Conservation (phyloP, 2,797 vertebrate genomes). For the Cossypha dichroa region DNA sequence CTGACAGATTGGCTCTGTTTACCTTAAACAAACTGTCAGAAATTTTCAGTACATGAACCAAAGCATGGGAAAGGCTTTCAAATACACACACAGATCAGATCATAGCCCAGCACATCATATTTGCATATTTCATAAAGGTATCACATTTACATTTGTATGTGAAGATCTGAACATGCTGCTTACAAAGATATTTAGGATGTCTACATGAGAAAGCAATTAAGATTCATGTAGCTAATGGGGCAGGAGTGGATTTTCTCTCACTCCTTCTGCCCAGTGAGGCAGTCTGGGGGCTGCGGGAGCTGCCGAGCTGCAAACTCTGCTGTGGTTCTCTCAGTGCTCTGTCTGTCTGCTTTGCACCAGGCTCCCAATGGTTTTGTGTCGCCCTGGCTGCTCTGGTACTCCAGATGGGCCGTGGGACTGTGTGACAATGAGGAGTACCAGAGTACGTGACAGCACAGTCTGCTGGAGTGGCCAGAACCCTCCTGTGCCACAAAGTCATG, state of each 20-base stretch:
- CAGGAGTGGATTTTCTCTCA: background rate
- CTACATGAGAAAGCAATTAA: constrained; percentile 25
- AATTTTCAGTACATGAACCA: background rate
- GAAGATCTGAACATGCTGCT: background rate
- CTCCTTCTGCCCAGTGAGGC: accelerated
- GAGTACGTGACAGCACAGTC: background rate
- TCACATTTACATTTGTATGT: background rate
- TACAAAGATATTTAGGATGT: background rate
- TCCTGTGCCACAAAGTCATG: background rate
- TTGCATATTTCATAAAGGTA: constrained; percentile 39
- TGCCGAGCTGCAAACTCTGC: background rate
- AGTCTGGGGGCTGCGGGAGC: background rate
- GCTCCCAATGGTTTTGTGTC: background rate
- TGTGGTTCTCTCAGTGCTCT: background rate
- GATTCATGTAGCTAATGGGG: background rate
- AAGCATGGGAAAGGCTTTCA: constrained; percentile 29
- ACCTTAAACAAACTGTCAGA: constrained; percentile 54
- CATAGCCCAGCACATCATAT: background rate
- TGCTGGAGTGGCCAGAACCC: background rate
- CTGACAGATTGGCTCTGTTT: constrained; percentile 50
- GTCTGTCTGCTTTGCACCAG: background rate
- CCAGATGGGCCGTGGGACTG: background rate
- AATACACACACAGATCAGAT: background rate
- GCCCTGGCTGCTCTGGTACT: accelerated
- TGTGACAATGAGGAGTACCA: accelerated